These are phyloP conservation scores for Chrysaora quinquecirrha DNA, from an alignment of 30 jellyfish, hydroid and myxozoan species.

Conservation along the genomic window DNA sequence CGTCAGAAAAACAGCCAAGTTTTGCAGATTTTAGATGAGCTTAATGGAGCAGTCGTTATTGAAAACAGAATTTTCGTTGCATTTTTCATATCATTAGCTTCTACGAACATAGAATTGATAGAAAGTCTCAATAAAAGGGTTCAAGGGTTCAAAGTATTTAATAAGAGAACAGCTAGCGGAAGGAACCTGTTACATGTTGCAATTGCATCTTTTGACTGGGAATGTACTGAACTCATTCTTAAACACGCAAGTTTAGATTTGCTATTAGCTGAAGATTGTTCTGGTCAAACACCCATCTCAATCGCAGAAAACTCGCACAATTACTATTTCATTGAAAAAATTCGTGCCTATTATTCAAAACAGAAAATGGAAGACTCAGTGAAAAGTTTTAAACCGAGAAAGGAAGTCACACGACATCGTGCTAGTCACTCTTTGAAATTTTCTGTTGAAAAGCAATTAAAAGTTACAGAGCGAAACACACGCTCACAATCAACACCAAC, in stretches of 20 bases:
- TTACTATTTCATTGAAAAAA: background rate
- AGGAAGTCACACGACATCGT: background rate
- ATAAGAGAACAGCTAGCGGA: slow-evolving; percentile 51
- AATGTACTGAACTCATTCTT: slow-evolving; percentile 9
- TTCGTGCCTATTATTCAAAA: background rate
- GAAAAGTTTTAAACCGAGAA: background rate
- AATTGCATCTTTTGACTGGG: slow-evolving; percentile 9
- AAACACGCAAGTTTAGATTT: background rate
- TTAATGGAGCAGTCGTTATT: background rate
- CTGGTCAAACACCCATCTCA: slow-evolving; percentile 14
- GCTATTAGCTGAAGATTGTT: slow-evolving; percentile 5
- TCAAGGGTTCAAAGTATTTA: background rate
- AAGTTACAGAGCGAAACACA: background rate
- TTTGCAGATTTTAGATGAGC: slow-evolving; percentile 1
- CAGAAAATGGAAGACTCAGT: background rate
- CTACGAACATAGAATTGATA: slow-evolving; percentile 4
- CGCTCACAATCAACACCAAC: slow-evolving; percentile 2
- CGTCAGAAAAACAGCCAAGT: slow-evolving; percentile 21
- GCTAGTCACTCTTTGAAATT: background rate
- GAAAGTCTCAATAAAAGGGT: background rate
- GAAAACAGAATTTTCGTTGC: slow-evolving; percentile 43
- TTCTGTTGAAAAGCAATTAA: background rate
- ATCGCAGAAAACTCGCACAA: slow-evolving; percentile 14
- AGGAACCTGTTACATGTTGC: slow-evolving; percentile 43
- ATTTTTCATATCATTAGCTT: slow-evolving; percentile 21